These are phyloP conservation scores for Coregonus sp. DNA, from an alignment of 2,797 vertebrate genomes.

Conservation along the genomic window DNA sequence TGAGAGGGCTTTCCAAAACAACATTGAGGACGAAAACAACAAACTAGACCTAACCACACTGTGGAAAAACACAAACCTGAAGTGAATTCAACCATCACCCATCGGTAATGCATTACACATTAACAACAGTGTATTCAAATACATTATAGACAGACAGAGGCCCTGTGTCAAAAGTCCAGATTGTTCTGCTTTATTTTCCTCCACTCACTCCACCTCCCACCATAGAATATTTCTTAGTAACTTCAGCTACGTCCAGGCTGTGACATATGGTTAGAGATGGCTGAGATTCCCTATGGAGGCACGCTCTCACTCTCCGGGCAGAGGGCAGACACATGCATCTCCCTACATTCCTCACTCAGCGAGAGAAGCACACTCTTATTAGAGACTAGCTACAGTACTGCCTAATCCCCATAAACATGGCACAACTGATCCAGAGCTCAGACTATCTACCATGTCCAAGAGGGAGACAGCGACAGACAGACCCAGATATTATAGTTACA, in stretches of 20 bases:
- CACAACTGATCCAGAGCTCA: constrained; percentile 6
- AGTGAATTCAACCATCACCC: not conserved
- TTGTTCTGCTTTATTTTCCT: constrained; percentile 15
- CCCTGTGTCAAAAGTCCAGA: constrained; percentile 19
- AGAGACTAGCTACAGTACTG: constrained; percentile 35
- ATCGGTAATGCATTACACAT: not conserved
- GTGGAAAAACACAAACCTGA: constrained; percentile 1
- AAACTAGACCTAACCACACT: not conserved
- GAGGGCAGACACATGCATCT: not conserved
- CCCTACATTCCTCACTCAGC: constrained; percentile 7
- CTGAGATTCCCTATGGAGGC: constrained; percentile 53
- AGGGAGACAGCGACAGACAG: constrained; percentile 11
- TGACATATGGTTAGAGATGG: constrained; percentile 55
- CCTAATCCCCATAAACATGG: constrained; percentile 35
- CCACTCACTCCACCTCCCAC: constrained; percentile 31
- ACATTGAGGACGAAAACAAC: not conserved
- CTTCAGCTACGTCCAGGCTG: constrained; percentile 35
- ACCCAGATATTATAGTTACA: not conserved
- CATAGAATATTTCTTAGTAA: constrained; percentile 34
- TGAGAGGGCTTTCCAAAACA: constrained; percentile 40
- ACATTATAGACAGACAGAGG: not conserved
- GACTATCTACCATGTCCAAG: constrained; percentile 18
- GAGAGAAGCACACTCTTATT: constrained; percentile 34
- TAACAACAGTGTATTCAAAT: not conserved
- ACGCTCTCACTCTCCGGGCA: constrained; percentile 24